phyloP scores from a whole-genome alignment of 2,888 invertebrate species.

The Acrobasis suavella region DNA sequence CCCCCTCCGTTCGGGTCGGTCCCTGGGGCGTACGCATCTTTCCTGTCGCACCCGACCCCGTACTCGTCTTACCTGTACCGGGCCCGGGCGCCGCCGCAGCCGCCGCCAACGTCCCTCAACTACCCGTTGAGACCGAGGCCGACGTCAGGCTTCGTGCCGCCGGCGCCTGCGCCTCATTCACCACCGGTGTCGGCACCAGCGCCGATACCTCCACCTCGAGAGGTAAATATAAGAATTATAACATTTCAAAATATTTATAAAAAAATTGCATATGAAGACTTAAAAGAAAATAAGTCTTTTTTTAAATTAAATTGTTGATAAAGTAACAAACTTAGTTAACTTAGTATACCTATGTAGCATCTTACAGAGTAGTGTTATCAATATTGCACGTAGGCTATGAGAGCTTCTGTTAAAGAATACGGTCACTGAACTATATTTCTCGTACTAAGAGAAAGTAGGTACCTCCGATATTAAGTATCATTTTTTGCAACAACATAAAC shows the following conservation, averaged over 20 bases:
- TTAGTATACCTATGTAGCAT: no score
- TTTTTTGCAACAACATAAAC: no score
- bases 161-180: constrained; percentile 68
- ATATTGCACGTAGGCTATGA: no score
- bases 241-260: background rate
- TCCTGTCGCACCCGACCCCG: constrained; percentile 70
- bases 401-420: no score
- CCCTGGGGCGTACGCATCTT: constrained; percentile 63
- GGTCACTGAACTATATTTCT: no score
- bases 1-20: constrained; percentile 60
- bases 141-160: constrained; percentile 72
- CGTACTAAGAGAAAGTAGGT: no score
- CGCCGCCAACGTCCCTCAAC: constrained; percentile 44
- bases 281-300: no score
- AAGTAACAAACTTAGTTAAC: no score
- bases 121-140: constrained; percentile 68
- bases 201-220: constrained; percentile 63
- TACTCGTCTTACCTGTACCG: constrained; percentile 72
- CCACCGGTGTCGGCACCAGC: constrained; percentile 65
- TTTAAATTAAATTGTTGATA: no score
- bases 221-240: constrained; percentile 47
- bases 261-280: background rate
- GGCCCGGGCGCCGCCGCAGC: constrained; percentile 64
- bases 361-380: no score
- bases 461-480: no score